Evolutionary conservation across 2,888 invertebrate species (phyloP).

Genomic region (Conops quadrifasciatus): DNA sequence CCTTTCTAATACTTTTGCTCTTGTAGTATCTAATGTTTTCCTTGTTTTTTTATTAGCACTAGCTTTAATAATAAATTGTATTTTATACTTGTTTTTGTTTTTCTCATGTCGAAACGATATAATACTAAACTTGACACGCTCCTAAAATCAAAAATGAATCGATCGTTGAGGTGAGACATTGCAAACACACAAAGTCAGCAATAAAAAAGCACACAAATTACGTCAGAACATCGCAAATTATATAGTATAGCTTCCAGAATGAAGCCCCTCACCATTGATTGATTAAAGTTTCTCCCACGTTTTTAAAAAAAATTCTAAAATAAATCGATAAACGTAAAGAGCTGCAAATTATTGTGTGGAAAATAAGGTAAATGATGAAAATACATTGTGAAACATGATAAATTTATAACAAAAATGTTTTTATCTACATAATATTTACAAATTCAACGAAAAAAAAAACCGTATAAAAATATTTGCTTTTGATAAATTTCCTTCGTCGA

Average conservation of each 20-base stretch:
- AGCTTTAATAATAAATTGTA: slow-evolving; percentile 42
- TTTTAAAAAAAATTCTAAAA: slow-evolving; percentile 37
- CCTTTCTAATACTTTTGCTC: slow-evolving; percentile 41
- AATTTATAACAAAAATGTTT: slow-evolving; percentile 14
- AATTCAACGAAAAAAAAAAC: slow-evolving; percentile 32
- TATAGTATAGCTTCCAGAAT: slow-evolving; percentile 17
- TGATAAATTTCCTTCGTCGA: slow-evolving; percentile 23
- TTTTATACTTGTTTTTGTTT: slow-evolving; percentile 61
- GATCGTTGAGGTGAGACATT: slow-evolving; percentile 65
- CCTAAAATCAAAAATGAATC: slow-evolving; percentile 43
- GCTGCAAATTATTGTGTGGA: slow-evolving; percentile 64
- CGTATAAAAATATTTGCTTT: slow-evolving; percentile 28
- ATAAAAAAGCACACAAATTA: slow-evolving; percentile 39
- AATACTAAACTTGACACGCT: slow-evolving; percentile 39
- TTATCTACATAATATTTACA: slow-evolving; percentile 37
- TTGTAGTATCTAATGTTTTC: slow-evolving; percentile 42
- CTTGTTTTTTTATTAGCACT: slow-evolving; percentile 41
- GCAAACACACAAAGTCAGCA: slow-evolving; percentile 61
- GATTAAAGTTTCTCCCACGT: no score
- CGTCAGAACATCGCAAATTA: slow-evolving; percentile 25
- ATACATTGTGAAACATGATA: slow-evolving; percentile 67
- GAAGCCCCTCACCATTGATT: no score
- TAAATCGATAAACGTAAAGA: slow-evolving; percentile 43
- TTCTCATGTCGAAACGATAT: slow-evolving; percentile 47
- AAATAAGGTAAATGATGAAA: slow-evolving; percentile 65